A percentile compares a stretch with the other conserved stretches of the same genome.
These are phyloP conservation scores for Drosophila rhopaloa DNA, from an alignment of 1,140 invertebrate genomes.

Conservation along the genomic window DNA sequence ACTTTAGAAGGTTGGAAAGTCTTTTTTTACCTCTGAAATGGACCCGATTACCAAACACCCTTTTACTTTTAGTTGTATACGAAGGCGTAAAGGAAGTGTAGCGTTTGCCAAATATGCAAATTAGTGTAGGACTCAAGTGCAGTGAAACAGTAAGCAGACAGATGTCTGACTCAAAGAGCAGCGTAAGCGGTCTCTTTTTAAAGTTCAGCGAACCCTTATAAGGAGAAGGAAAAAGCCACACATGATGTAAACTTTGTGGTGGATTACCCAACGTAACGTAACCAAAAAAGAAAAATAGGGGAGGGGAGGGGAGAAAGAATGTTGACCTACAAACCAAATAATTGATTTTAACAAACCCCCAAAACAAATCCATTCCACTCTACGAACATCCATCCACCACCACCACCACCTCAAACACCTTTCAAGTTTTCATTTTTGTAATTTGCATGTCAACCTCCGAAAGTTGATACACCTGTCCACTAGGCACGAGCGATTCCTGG, in stretches of 20 bases:
- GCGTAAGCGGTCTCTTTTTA: slow-evolving; percentile 20
- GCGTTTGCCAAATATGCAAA: slow-evolving; percentile 41
- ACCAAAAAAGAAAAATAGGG: background rate
- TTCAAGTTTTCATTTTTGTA: slow-evolving; percentile 28
- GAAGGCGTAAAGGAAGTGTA: slow-evolving; percentile 1
- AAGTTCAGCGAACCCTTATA: slow-evolving; percentile 31
- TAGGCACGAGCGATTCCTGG: slow-evolving; percentile 17
- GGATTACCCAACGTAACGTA: slow-evolving; percentile 42
- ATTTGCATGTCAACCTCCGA: slow-evolving; percentile 24
- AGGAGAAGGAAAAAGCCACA: background rate
- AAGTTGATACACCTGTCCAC: slow-evolving; percentile 48
- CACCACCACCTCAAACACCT: background rate
- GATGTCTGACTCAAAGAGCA: no score
- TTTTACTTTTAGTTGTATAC: no score
- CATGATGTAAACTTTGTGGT: slow-evolving; percentile 43
- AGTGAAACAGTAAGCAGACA: background rate
- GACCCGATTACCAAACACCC: no score
- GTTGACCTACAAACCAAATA: slow-evolving; percentile 63
- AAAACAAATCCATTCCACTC: background rate
- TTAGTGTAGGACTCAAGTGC: slow-evolving; percentile 24
- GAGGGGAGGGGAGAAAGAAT: slow-evolving; percentile 1
- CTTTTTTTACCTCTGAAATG: no score
- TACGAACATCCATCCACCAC: slow-evolving; percentile 2
- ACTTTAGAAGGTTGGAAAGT: no score
- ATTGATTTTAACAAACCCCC: slow-evolving; percentile 57